A percentile compares a stretch with the other conserved stretches of the same genome.
Evolutionary conservation across 2,113 vertebrate genomes (phyloP).

Genomic region (Todiramphus chloris): DNA sequence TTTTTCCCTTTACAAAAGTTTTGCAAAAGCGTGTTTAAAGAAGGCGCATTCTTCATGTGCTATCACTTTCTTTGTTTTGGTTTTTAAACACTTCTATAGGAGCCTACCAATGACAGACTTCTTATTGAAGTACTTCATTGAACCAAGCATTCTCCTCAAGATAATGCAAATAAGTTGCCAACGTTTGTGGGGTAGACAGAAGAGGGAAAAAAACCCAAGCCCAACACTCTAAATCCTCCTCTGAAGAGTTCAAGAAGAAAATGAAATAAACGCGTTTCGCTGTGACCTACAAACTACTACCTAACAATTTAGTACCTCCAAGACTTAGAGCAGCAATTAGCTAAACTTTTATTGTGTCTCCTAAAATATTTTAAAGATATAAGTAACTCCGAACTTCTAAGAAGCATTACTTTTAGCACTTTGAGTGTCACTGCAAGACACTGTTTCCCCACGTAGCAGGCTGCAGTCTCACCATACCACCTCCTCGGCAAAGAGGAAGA

Average conservation of each 20-base stretch:
- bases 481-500: background rate
- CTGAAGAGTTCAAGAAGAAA: background rate
- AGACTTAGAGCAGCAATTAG: background rate
- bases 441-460: accelerated
- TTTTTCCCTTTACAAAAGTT: background rate
- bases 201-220: background rate
- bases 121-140: background rate
- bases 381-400: background rate
- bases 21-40: background rate
- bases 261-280: background rate
- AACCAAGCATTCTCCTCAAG: background rate
- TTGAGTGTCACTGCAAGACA: accelerated
- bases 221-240: background rate
- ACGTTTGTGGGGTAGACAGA: background rate
- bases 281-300: background rate
- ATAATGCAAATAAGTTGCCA: background rate
- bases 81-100: background rate
- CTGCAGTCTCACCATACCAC: accelerated
- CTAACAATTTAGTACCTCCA: background rate
- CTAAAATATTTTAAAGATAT: accelerated
- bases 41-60: accelerated
- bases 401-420: background rate
- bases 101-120: background rate
- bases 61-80: background rate
- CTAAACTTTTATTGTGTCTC: background rate